Conservation (phyloP, 2,888 invertebrate genomes). For the Siphonodentalium dalli region DNA sequence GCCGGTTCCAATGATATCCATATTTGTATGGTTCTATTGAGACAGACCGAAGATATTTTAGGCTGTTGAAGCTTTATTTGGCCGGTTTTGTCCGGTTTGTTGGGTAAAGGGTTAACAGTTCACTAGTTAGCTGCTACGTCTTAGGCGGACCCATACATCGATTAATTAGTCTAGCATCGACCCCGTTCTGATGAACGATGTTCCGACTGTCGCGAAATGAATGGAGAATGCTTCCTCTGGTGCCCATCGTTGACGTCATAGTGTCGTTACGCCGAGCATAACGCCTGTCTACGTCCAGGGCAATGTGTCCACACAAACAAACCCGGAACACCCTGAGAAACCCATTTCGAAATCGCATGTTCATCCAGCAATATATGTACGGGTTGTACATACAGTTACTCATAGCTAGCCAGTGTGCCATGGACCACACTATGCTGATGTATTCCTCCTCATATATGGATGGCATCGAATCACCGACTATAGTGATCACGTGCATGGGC, state of each 20-base stretch:
- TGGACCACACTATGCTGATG: conserved; percentile 48
- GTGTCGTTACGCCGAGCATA: conserved; percentile 32
- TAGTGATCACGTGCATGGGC: conserved; percentile 90
- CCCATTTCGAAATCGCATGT: conserved; percentile 72
- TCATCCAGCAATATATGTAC: conserved; percentile 96
- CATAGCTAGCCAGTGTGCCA: conserved; percentile 84
- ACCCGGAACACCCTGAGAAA: conserved; percentile 38
- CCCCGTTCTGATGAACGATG: no score
- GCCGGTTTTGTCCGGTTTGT: no score
- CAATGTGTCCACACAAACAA: conserved; percentile 37
- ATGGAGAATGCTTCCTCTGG: no score
- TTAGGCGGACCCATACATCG: no score
- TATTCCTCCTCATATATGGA: conserved; percentile 38
- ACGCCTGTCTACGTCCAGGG: conserved; percentile 32
- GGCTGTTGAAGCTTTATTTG: no score
- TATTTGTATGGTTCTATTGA: no score
- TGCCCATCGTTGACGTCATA: conserved; percentile 31
- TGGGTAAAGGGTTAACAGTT: no score
- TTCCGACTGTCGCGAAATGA: no score
- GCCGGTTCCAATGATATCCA: no score
- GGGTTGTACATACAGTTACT: conserved; percentile 97
- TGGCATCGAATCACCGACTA: conserved; percentile 68
- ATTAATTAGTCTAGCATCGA: no score
- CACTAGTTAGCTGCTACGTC: no score
- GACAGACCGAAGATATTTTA: no score